Percentiles rank a stretch among this genome's conserved stretches.
Evolutionary conservation across 2,113 vertebrate genomes (phyloP).

Genomic region (Menidia beryllina): DNA sequence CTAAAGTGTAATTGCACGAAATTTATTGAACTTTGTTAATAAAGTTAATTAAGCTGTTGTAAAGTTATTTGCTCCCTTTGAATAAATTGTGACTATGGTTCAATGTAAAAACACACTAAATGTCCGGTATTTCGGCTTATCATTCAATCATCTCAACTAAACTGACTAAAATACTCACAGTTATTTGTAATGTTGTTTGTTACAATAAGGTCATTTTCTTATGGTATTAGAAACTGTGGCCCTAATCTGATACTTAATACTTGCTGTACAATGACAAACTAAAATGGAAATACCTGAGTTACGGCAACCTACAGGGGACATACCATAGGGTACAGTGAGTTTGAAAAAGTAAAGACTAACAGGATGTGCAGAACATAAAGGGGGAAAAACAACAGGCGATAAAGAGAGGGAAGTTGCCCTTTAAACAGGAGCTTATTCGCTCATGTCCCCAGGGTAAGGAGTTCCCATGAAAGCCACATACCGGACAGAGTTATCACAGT

Average conservation of each 20-base stretch:
- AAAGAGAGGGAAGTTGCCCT: conserved; percentile 76
- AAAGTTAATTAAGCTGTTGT: too few species aligned
- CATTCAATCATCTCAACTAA: background rate
- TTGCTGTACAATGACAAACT: background rate
- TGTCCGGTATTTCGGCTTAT: background rate
- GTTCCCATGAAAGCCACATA: conserved; percentile 80
- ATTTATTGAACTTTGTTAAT: too few species aligned
- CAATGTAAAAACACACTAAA: background rate
- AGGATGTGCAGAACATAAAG: conserved; percentile 61
- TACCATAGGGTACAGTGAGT: conserved; percentile 30
- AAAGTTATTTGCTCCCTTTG: too few species aligned
- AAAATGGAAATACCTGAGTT: background rate
- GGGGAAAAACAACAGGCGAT: conserved; percentile 60
- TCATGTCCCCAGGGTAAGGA: conserved; percentile 76
- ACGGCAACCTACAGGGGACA: background rate
- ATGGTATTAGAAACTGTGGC: too few species aligned
- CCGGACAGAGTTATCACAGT: conserved; percentile 80
- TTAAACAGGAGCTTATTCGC: conserved; percentile 77
- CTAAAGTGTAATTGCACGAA: too few species aligned
- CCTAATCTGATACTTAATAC: background rate
- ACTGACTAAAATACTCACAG: too few species aligned
- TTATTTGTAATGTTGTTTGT: too few species aligned
- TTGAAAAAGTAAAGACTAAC: conserved; percentile 59
- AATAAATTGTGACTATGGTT: too few species aligned
- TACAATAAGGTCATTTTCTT: accelerated